Evolutionary conservation across 2,797 vertebrate species (phyloP).

Genomic region (Dryobates pubescens): DNA sequence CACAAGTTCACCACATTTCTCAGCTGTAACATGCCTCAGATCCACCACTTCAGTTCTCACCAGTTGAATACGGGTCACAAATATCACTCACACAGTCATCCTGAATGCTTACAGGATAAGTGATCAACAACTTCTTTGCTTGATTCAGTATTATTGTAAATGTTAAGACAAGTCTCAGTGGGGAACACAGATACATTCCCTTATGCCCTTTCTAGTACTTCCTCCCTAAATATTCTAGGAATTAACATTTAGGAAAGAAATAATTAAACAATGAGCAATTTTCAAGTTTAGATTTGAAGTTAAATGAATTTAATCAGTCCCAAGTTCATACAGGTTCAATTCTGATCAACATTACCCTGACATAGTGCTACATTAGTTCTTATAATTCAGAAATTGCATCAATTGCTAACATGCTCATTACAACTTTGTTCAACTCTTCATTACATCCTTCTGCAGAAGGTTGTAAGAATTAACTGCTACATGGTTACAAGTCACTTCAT

Average conservation of each 20-base stretch:
- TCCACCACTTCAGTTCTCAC: background rate
- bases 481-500: conserved; percentile 48
- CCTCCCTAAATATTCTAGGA: background rate
- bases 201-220: background rate
- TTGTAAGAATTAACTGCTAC: conserved; percentile 48
- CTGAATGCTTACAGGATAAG: background rate
- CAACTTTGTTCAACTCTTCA: conserved; percentile 43
- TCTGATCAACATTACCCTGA: background rate
- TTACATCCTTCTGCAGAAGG: conserved; percentile 6
- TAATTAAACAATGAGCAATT: background rate
- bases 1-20: background rate
- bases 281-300: background rate
- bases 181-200: background rate
- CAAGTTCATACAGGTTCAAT: background rate
- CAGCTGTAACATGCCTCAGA: background rate
- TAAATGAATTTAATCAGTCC: background rate
- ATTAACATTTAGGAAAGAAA: background rate
- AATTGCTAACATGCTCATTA: background rate
- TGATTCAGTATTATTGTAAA: background rate
- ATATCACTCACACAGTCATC: background rate
- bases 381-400: background rate
- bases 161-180: background rate
- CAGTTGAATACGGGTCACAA: background rate
- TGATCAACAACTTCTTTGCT: background rate
- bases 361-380: background rate